Conservation (phyloP, 2,888 invertebrate genomes). For the Drepanosiphum platanoidis region DNA sequence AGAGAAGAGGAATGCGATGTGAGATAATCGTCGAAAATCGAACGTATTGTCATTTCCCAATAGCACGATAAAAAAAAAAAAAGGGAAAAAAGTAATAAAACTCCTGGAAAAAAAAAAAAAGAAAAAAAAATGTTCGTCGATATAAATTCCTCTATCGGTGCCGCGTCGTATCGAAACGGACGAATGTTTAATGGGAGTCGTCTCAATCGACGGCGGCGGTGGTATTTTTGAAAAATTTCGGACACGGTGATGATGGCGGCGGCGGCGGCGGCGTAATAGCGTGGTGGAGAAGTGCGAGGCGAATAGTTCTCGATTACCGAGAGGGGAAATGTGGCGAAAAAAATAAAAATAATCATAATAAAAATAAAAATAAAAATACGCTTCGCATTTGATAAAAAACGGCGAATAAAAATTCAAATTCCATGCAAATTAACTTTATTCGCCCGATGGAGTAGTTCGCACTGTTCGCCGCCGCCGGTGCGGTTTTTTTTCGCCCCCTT, state of each 20-base stretch:
- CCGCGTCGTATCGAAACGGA: slow-evolving; percentile 21
- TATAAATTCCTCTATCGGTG: slow-evolving; percentile 32
- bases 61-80: slow-evolving; percentile 23
- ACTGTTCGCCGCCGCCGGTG: not conserved
- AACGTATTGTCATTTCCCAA: slow-evolving; percentile 52
- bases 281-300: not conserved
- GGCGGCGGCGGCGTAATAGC: not conserved
- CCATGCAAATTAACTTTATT: slow-evolving; percentile 58
- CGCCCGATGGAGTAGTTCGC: not conserved
- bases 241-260: not conserved
- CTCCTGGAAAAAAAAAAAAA: slow-evolving; percentile 1
- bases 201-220: not conserved
- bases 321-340: slow-evolving; percentile 24
- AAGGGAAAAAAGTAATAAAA: no score
- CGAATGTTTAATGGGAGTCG: slow-evolving; percentile 39
- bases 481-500: not conserved
- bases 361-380: slow-evolving; percentile 15
- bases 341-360: not conserved
- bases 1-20: slow-evolving; percentile 29
- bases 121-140: slow-evolving; percentile 32
- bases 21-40: slow-evolving; percentile 54
- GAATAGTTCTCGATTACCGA: slow-evolving; percentile 48
- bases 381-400: slow-evolving; percentile 30
- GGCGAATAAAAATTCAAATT: slow-evolving; percentile 58
- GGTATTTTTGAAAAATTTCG: slow-evolving; percentile 19